Evolutionary conservation across 2,888 invertebrate species (phyloP), one percentile per base, ranked within the genome.

Genomic region (Melanostoma scalare): DNA sequence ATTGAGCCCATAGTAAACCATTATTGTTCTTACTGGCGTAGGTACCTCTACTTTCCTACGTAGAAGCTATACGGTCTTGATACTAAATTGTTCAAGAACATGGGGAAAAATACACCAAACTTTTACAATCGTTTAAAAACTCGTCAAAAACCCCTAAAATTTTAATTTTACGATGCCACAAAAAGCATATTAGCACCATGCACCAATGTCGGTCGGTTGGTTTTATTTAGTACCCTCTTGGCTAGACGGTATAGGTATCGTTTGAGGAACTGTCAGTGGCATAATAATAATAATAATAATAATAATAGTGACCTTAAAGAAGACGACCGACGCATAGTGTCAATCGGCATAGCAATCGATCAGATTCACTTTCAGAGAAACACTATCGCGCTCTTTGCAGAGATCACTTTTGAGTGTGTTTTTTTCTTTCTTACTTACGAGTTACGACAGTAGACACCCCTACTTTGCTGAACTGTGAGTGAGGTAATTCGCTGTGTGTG

Each of bases 111-210:
- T 84, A 68, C 69, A 81, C 87, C 88, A 87, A 88, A 88, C 87
- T 89, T 89, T 89, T 89, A 89, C 89, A 89, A 90, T 88, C 90
- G 89, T 90, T 90, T 90, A 90, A 90, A 90, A 90, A 89, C 89
- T 88, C 90, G 89, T 90, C 89, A 90, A 90, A 90, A 89, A 88
- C 88, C 88, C 89, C 89, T 89, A 89, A 89, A 86, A 86, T 88
- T 89, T 89, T 88, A 86, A 86, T 87, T 84, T 84, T 84, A 84
- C 75, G 84, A 79, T 79, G 84, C 84, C 84, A 84, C 84, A 84
- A 84, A 84, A 84, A 84, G 79, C 84, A 79, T 84, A 79, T 84
- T 84, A 84, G 79, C 84, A 84, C 63, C 63, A 63, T 63, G 63
- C 61, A 61, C 82, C 82, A 78, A 82, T 82, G 78, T 82, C 82